A percentile compares a stretch with the other conserved stretches of the same genome.
Conservation (phyloP, 2,797 vertebrate genomes). For the Sebastes dallii region DNA sequence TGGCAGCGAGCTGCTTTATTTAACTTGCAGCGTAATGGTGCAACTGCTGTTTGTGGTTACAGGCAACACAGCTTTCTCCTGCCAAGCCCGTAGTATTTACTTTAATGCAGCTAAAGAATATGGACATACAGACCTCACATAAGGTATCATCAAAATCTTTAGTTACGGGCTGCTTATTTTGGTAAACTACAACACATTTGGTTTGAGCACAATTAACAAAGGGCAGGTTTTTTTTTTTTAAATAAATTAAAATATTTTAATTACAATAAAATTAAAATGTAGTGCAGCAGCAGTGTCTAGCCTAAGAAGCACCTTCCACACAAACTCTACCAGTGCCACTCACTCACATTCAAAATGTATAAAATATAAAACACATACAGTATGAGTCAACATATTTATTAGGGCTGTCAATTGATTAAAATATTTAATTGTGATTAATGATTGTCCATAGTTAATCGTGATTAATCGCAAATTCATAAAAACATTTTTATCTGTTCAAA, state of each 20-base stretch:
- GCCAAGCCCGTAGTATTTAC: neutral
- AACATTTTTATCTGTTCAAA: too few relatives aligned
- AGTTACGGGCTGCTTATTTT: neutral
- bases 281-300: neutral
- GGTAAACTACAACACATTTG: neutral
- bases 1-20: conserved; percentile 38
- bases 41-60: conserved; percentile 29
- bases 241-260: neutral
- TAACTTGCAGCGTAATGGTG: conserved; percentile 28
- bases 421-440: too few relatives aligned
- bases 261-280: neutral
- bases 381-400: neutral
- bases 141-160: neutral
- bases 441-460: too few relatives aligned
- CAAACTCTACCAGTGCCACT: neutral
- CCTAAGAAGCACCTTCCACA: neutral
- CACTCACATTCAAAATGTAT: neutral
- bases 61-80: conserved; percentile 8
- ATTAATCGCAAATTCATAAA: too few relatives aligned
- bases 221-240: neutral
- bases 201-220: neutral
- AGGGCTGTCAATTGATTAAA: too few relatives aligned
- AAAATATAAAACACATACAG: neutral
- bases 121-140: neutral
- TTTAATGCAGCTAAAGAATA: neutral